phyloP scores from a whole-genome alignment of 2,888 invertebrate species.

The Acleris emargana region DNA sequence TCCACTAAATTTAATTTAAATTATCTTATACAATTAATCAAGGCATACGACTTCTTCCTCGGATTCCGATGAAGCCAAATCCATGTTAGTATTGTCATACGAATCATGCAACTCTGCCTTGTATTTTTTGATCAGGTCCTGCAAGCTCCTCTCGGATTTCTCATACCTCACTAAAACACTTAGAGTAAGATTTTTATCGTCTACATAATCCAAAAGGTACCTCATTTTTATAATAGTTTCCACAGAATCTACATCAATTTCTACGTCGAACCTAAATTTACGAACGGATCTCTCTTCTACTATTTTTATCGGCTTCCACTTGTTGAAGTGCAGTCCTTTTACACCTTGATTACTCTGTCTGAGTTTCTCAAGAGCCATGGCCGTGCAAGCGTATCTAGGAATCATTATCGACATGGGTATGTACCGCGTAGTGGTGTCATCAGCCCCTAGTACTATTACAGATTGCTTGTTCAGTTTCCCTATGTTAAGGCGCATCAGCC shows the following conservation, averaged over 20 bases:
- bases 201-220: slow-evolving; percentile 60
- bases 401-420: slow-evolving; percentile 54
- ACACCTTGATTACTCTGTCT: slow-evolving; percentile 63
- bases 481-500: slow-evolving; percentile 60
- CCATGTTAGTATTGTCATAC: slow-evolving; percentile 72
- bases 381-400: slow-evolving; percentile 42
- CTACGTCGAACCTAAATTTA: slow-evolving; percentile 45
- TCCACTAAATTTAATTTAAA: not conserved
- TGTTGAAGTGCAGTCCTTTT: slow-evolving; percentile 61
- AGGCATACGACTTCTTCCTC: slow-evolving; percentile 52
- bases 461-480: slow-evolving; percentile 55
- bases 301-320: slow-evolving; percentile 58
- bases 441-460: slow-evolving; percentile 56
- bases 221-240: slow-evolving; percentile 57
- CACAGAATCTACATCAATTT: slow-evolving; percentile 67
- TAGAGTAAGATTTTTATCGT: slow-evolving; percentile 40
- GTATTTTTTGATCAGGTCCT: slow-evolving; percentile 53
- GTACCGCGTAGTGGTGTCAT: slow-evolving; percentile 52
- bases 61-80: slow-evolving; percentile 58
- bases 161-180: slow-evolving; percentile 49
- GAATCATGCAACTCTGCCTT: slow-evolving; percentile 62
- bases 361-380: slow-evolving; percentile 52
- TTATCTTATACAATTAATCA: slow-evolving; percentile 33
- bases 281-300: slow-evolving; percentile 5
- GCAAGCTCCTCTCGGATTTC: slow-evolving; percentile 48